phyloP scores from a whole-genome alignment of 2,797 vertebrate genomes.

The Discoglossus pictus region DNA sequence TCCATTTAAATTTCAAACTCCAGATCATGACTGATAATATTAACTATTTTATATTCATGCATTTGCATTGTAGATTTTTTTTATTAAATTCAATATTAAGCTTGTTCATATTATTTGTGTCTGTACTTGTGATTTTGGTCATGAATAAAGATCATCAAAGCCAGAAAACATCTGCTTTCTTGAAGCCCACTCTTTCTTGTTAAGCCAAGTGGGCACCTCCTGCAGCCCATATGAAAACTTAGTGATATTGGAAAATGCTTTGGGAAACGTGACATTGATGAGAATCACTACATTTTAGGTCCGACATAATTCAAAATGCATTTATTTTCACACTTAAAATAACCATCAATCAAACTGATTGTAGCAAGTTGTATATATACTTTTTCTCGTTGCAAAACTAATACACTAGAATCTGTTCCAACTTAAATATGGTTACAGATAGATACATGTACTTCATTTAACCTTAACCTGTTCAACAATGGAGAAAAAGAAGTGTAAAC shows the following conservation, averaged over 20 bases:
- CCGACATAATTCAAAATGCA: constrained; percentile 36
- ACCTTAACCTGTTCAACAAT: too few species aligned
- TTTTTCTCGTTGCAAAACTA: constrained; percentile 4
- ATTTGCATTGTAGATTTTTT: constrained; percentile 7
- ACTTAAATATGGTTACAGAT: constrained; percentile 14
- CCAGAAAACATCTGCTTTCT: constrained; percentile 32
- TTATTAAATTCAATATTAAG: constrained; percentile 25
- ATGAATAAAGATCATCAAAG: constrained; percentile 37
- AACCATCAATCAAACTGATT: constrained; percentile 33
- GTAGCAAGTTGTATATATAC: constrained; percentile 1
- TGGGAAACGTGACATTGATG: constrained; percentile 43
- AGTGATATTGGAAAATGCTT: constrained; percentile 32
- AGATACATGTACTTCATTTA: constrained; percentile 3
- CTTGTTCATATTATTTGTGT: constrained; percentile 30
- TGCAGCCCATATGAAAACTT: constrained; percentile 40
- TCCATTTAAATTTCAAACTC: too few species aligned
- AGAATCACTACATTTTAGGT: constrained; percentile 30
- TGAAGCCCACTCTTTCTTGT: constrained; percentile 27
- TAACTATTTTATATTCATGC: too few species aligned
- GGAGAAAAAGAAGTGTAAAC: too few species aligned
- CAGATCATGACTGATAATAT: too few species aligned
- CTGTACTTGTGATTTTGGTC: constrained; percentile 19
- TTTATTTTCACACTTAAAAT: constrained; percentile 41
- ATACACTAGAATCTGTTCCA: constrained; percentile 20
- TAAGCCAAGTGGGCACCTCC: constrained; percentile 38